Evolutionary conservation across 37 sponge, comb jelly and placozoan genomes (phyloP).

Genomic region (Cliona cf. orientalis): DNA sequence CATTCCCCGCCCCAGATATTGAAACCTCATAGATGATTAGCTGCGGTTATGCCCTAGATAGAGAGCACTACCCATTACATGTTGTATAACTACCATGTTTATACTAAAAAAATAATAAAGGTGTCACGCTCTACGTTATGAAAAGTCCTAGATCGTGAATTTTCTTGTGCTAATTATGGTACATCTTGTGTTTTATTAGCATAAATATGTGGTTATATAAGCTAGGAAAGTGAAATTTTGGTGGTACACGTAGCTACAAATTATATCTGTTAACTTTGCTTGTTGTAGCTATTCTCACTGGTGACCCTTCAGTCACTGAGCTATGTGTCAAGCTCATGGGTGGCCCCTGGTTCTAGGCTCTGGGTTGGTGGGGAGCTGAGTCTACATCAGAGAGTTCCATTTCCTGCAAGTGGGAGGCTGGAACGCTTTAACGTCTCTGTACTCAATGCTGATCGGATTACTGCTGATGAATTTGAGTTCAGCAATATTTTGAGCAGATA

Average conservation of each 20-base stretch:
- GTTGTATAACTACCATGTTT: too few relatives aligned
- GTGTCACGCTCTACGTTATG: background rate
- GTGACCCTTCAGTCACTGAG: slow-evolving; percentile 65
- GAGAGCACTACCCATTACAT: too few relatives aligned
- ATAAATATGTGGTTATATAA: too few relatives aligned
- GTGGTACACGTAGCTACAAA: too few relatives aligned
- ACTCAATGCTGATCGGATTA: slow-evolving; percentile 36
- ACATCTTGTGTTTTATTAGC: too few relatives aligned
- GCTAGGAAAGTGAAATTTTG: too few relatives aligned
- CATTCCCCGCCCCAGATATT: too few relatives aligned
- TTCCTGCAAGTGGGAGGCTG: slow-evolving; percentile 70
- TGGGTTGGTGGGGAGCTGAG: slow-evolving; percentile 72
- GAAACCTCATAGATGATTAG: too few relatives aligned
- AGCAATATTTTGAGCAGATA: slow-evolving; percentile 55
- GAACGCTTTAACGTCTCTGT: slow-evolving; percentile 59
- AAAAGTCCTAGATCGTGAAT: too few relatives aligned
- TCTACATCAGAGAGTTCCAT: slow-evolving; percentile 71
- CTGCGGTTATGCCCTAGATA: too few relatives aligned
- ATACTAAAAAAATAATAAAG: background rate
- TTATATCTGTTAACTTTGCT: slow-evolving; percentile 1
- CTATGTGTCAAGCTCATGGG: slow-evolving; percentile 59
- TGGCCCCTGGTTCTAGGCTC: slow-evolving; percentile 40
- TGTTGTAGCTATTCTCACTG: slow-evolving; percentile 31
- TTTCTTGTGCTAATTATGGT: too few relatives aligned
- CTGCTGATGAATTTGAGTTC: slow-evolving; percentile 57